phyloP scores from a whole-genome alignment of 2,888 invertebrate species.

The Drepana falcataria region DNA sequence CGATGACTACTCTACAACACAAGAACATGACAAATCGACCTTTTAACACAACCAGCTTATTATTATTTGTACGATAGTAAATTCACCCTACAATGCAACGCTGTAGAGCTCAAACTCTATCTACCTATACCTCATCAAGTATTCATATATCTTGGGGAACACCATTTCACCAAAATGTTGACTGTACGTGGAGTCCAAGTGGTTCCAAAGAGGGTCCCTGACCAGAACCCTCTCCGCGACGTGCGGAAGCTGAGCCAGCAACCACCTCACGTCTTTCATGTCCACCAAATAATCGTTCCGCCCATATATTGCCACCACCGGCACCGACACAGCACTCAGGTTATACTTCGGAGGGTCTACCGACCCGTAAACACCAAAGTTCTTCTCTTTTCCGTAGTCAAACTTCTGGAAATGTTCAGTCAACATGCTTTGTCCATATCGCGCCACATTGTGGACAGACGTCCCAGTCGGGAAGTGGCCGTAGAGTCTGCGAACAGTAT shows the following conservation, averaged over 20 bases:
- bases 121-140: neutral
- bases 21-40: too few relatives aligned
- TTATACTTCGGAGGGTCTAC: slow-evolving; percentile 45
- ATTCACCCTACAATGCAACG: too few relatives aligned
- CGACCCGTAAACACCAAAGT: slow-evolving; percentile 41
- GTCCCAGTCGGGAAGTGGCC: slow-evolving; percentile 54
- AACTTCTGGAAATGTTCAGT: slow-evolving; percentile 44
- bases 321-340: slow-evolving; percentile 38
- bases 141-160: slow-evolving; percentile 3
- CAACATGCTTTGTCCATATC: slow-evolving; percentile 49
- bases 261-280: slow-evolving; percentile 75
- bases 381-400: slow-evolving; percentile 43
- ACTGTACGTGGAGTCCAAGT: slow-evolving; percentile 27
- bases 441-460: slow-evolving; percentile 43
- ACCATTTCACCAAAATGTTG: slow-evolving; percentile 23
- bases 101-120: too few relatives aligned
- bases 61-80: too few relatives aligned
- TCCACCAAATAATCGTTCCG: slow-evolving; percentile 78
- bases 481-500: slow-evolving; percentile 34
- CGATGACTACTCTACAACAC: too few relatives aligned
- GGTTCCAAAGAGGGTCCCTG: slow-evolving; percentile 56
- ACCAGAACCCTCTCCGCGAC: slow-evolving; percentile 76
- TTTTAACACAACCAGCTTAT: too few relatives aligned
- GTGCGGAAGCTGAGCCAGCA: slow-evolving; percentile 75
- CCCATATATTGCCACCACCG: slow-evolving; percentile 49